These are phyloP conservation scores for Agapetus fuscipes DNA, from an alignment of 2,888 invertebrate species.

Conservation along the genomic window DNA sequence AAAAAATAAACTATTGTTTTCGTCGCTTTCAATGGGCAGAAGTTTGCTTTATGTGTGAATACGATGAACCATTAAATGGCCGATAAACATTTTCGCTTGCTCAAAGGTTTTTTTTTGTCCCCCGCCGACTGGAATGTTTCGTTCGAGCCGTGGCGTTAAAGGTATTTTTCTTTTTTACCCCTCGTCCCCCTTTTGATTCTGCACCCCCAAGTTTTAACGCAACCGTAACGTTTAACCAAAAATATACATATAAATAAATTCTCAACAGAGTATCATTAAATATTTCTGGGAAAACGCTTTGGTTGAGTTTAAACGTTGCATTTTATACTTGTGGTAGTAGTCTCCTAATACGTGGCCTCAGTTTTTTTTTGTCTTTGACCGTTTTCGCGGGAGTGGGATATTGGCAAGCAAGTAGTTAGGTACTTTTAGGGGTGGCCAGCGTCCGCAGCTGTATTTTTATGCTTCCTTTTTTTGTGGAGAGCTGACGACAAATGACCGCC, in stretches of 20 bases:
- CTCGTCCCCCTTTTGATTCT: slow-evolving; percentile 9
- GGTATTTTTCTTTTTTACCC: slow-evolving; percentile 1
- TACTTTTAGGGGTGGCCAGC: neutral
- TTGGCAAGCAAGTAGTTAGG: slow-evolving; percentile 11
- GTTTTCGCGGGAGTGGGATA: slow-evolving; percentile 1
- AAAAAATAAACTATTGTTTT: slow-evolving; percentile 11
- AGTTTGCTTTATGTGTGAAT: slow-evolving; percentile 17
- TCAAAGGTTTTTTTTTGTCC: slow-evolving; percentile 12
- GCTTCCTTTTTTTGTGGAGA: slow-evolving; percentile 20
- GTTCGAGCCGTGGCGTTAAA: slow-evolving; percentile 3
- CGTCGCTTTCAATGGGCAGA: slow-evolving; percentile 9
- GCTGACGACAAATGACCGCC: slow-evolving; percentile 21
- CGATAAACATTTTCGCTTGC: slow-evolving; percentile 20
- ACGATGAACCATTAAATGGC: slow-evolving; percentile 17
- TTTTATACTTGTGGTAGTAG: no score
- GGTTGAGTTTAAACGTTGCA: no score
- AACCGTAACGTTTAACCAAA: no score
- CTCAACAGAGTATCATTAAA: neutral
- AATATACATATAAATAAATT: neutral
- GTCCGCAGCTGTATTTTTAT: slow-evolving; percentile 16
- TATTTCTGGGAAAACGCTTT: no score
- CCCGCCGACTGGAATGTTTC: slow-evolving; percentile 6
- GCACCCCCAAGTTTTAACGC: no score
- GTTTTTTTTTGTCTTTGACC: slow-evolving; percentile 9
- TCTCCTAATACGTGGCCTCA: slow-evolving; percentile 12